Base-by-base conservation (phyloP, 2,113 vertebrate genomes). In the Ceuthmochares aereus region DNA sequence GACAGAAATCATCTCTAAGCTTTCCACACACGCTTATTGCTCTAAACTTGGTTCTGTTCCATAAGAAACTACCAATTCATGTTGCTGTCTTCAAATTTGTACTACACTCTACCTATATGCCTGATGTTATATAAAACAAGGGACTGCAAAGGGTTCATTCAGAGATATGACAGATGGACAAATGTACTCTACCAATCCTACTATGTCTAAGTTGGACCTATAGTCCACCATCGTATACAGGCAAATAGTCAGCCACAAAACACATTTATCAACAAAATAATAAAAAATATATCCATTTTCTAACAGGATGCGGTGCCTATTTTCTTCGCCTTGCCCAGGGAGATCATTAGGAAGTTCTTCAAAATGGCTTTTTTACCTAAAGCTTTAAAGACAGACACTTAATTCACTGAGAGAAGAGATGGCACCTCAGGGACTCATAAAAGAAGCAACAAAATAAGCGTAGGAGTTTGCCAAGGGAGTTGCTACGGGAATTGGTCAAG, bases 401-500 rank as follows among this genome's bases (percentile, higher is more conserved):
- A 77, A 78, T 78, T 89, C 56, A n/a, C 56, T 3, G 16, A 59
- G 36, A 79, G 30, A 91, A 87, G 49, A 72, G 54, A 62, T 54
- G 62, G 74, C 32, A 84, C 87, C 81, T 72, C 64, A 94, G 73
- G 49, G 81, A 67, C 37, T 89, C 47, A 30, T 5, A 29, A 36
- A 80, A 88, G 86, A 76, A 69, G 84, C 36, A 93, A 62, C 54
- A 76, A 88, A 93, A 62, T 26, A 77, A 81, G 79, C 0, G 72
- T 90, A 88, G 91, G 91, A 30, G 52, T 34, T 40, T 18, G 40
- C 64, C 84, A 87, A 78, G 74, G 72, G 93, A 90, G 83, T 10
- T 74, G 64, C 84, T 77, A 83, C 83, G 83, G 70, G 80, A 86
- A 88, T 6, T 32, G 88, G 59, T 93, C 60, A 77, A 92, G 90